Evolutionary conservation across 2,797 vertebrate genomes (phyloP), one percentile per base, ranked within the genome.

Genomic region (Austrolebias charrua): DNA sequence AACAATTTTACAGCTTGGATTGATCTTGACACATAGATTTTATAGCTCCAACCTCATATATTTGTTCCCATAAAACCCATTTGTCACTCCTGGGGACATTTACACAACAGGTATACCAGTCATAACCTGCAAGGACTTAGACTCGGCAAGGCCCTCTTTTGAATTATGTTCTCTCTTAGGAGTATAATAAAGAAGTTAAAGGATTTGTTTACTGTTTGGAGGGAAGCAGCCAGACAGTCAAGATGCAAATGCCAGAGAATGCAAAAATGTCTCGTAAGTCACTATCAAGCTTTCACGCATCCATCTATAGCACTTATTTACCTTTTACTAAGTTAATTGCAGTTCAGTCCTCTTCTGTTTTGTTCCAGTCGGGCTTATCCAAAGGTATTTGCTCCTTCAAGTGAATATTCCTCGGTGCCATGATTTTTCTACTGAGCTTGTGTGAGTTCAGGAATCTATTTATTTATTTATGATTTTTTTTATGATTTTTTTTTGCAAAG

Each of bases 191-290:
- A 93, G 96, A 96, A 87, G 84, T 97, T 68, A 98, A 94, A 90
- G 94, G 97, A 75, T 98, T 95, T 91, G 95, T 98, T 79, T 98
- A 97, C 90, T 91, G 94, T 75, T 92, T 98, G 78, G 92, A 97
- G 88, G 97, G 97, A 62, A 96, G 92, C 87, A 95, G 96, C 84
- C 95, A 95, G 83, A 94, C 91, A 76, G 95, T 96, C 83, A 97
- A 93, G 91, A 98, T 99, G 94, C 95, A 96, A 59, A 92, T 98
- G 83, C 98, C 96, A n/a, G 95, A 92, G 71, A 94, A 95, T 83
- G 91, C 84, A 60, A 96, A 92, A 78, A 94, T 92, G 75, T 89
- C 93, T 69, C 92, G 96, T 98, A 92, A 95, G 96, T 96, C 61
- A 64, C 16, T 6, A 19, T 38, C 44, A 40, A 55, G 44, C 59